Evolutionary conservation across 1,140 invertebrate genomes (phyloP).

Genomic region (Leucophenga varia): DNA sequence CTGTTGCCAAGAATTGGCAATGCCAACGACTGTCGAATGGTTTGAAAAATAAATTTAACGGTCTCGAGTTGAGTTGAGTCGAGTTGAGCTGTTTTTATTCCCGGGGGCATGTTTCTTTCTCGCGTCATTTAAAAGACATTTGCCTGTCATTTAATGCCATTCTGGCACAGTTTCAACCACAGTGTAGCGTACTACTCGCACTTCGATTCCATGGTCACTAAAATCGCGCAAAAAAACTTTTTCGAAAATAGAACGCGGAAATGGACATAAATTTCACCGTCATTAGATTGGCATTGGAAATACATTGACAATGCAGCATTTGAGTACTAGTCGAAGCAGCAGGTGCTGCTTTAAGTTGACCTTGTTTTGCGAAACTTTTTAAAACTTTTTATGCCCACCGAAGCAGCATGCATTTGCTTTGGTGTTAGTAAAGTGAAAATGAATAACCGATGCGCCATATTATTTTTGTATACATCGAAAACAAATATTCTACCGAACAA

Average conservation of each 20-base stretch:
- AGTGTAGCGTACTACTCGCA: not conserved
- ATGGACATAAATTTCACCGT: no score
- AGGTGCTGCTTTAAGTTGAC: constrained; percentile 22
- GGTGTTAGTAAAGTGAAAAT: no score
- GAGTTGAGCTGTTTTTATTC: constrained; percentile 8
- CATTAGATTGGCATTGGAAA: constrained; percentile 52
- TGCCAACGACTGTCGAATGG: no score
- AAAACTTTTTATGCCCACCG: no score
- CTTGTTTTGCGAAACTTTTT: no score
- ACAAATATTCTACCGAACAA: no score
- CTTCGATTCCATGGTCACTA: constrained; percentile 1
- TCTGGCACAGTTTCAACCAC: constrained; percentile 48
- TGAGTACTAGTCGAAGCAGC: constrained; percentile 27
- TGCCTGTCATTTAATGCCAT: constrained; percentile 53
- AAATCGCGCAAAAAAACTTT: constrained; percentile 26
- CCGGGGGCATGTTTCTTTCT: constrained; percentile 50
- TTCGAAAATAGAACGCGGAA: no score
- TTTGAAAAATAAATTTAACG: not conserved
- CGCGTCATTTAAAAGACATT: constrained; percentile 54
- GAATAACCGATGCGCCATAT: no score
- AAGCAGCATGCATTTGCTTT: no score
- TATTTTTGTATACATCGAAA: no score
- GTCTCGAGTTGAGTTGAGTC: not conserved
- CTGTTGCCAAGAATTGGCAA: no score
- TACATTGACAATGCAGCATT: constrained; percentile 43